Conservation (phyloP, 2,113 vertebrate species). For the Mus musculus region GRCm39 chr5:3493001-3493500, state of each 20-base stretch:
- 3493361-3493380: not conserved
- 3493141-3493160: not conserved
- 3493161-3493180: not conserved
- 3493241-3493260: not conserved
- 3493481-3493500: slow-evolving; percentile 16
- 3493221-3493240: no score
- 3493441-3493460: not conserved
- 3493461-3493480: not conserved
- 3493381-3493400: not conserved
- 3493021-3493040: not conserved
- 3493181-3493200: not conserved
- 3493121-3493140: not conserved
- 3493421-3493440: slow-evolving; percentile 42
- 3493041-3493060: not conserved
- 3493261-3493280: not conserved
- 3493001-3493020: not conserved
- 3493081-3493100: not conserved
- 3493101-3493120: not conserved
- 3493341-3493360: not conserved
- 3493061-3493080: not conserved
- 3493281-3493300: slow-evolving; percentile 23
- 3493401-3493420: not conserved
- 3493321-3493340: not conserved
- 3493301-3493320: not conserved
- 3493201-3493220: no score